Conservation (phyloP, 2,113 vertebrate genomes). For the Ploceus nigricollis region DNA sequence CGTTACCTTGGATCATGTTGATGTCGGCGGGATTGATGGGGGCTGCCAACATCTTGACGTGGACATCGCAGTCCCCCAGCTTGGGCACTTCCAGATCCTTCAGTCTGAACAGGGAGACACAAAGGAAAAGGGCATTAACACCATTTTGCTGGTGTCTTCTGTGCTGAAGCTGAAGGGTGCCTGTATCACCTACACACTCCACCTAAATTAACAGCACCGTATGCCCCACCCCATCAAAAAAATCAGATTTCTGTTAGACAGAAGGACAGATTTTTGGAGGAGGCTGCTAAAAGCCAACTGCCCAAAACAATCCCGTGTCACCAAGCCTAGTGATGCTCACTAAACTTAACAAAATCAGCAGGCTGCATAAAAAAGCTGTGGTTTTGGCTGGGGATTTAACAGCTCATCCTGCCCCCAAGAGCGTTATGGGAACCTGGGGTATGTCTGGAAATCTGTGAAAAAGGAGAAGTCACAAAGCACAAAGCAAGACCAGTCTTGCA, state of each 20-base stretch:
- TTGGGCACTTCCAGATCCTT: slow-evolving; percentile 73
- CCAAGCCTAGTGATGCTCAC: neutral
- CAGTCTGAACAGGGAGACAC: slow-evolving; percentile 71
- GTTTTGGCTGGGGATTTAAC: neutral
- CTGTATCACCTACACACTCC: too few species aligned
- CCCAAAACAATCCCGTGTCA: accelerated
- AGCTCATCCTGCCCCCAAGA: accelerated
- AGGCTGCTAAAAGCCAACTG: neutral
- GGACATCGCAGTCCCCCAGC: slow-evolving; percentile 75
- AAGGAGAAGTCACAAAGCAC: neutral
- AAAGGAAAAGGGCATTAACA: neutral
- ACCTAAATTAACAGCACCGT: accelerated
- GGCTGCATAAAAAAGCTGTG: accelerated
- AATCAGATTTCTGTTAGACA: neutral
- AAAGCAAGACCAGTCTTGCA: neutral
- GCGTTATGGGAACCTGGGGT: accelerated
- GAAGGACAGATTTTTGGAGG: neutral
- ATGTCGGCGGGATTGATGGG: slow-evolving; percentile 94
- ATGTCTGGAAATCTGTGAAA: neutral
- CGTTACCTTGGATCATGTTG: slow-evolving; percentile 94
- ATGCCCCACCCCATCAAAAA: neutral
- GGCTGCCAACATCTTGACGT: slow-evolving; percentile 88
- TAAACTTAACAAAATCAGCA: neutral
- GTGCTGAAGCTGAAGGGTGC: neutral
- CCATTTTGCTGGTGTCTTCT: neutral